Evolutionary conservation across 2,113 vertebrate genomes (phyloP), one percentile per base, ranked within the genome.

Genomic region (Ictalurus furcatus): DNA sequence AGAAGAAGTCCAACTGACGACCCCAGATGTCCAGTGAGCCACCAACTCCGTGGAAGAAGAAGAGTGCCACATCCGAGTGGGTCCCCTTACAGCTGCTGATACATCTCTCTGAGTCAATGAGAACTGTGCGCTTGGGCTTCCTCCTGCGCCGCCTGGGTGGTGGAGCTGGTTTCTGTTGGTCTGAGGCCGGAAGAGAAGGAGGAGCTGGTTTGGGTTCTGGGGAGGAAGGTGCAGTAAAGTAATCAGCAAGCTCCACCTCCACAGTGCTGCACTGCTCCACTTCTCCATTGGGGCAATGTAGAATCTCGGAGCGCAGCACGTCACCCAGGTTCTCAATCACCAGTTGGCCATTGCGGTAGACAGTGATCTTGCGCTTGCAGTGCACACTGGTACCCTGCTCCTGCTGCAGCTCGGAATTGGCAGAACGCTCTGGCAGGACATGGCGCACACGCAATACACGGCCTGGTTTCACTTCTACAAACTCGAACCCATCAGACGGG

Each of bases 11-110:
- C 94, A 99, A 93, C 94, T 99, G 98, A 91, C 97, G 97, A 92
- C 96, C 96, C 98, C 98, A 99, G 94, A 99, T 99, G 92, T 99
- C 98, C 93, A 98, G 91, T 0, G 98, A 99, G 52, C 98, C 98
- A 0, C 98, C 98, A 0, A 99, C 98, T 0, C 98, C 98, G 0
- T 99, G 98, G 93, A 99, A 96, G 89, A 99, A 99, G 91, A 99
- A 99, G 0, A 99, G 94, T 0, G 97, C 97, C 67, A 99, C 97
- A 0, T 99, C 98, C 0, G 95, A 80, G 91, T 99, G 97, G 0
- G 96, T 95, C 14, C 97, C 98, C 91, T 98, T 98, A 94, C 98
- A 99, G 94, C 98, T 98, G 0, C 96, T 97, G 94, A 99, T 97
- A 88, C 91, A 94, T 87, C 97, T 96, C 92, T 96, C 94, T 19